Evolutionary conservation across 2,113 vertebrate species (phyloP).

Genomic region (Gadus chalcogrammus): DNA sequence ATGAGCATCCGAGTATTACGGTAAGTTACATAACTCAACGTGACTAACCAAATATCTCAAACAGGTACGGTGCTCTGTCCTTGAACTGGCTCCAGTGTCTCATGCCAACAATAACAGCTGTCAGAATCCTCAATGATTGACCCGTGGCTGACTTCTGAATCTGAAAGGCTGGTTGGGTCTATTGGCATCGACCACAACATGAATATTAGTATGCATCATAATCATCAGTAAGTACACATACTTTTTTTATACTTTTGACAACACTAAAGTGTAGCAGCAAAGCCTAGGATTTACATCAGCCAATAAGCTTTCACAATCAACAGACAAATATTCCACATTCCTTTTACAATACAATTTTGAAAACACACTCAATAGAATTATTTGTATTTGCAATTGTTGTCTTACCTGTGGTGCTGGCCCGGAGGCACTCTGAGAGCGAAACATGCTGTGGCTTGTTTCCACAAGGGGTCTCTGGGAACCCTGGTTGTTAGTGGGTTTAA

Average conservation of each 20-base stretch:
- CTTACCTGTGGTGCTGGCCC: conserved; percentile 39
- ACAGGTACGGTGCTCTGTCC: conserved; percentile 76
- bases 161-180: conserved; percentile 59
- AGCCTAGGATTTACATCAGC: background rate
- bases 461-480: conserved; percentile 23
- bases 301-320: background rate
- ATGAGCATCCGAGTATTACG: too few relatives aligned
- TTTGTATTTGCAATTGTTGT: background rate
- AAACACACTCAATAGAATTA: background rate
- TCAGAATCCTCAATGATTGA: conserved; percentile 83
- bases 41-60: conserved; percentile 89
- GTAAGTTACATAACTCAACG: too few relatives aligned
- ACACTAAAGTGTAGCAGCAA: background rate
- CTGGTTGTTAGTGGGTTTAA: conserved; percentile 49
- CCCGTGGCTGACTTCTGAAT: conserved; percentile 65
- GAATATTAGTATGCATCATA: background rate
- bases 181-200: conserved; percentile 3
- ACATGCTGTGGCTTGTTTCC: conserved; percentile 24
- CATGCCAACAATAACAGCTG: conserved; percentile 86
- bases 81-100: conserved; percentile 87
- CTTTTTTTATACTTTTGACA: background rate
- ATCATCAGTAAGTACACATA: background rate
- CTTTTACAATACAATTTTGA: background rate
- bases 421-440: conserved; percentile 10
- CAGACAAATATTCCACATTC: background rate